Base-by-base conservation (phyloP, 2,113 vertebrate species). In the Dipodomys merriami region DNA sequence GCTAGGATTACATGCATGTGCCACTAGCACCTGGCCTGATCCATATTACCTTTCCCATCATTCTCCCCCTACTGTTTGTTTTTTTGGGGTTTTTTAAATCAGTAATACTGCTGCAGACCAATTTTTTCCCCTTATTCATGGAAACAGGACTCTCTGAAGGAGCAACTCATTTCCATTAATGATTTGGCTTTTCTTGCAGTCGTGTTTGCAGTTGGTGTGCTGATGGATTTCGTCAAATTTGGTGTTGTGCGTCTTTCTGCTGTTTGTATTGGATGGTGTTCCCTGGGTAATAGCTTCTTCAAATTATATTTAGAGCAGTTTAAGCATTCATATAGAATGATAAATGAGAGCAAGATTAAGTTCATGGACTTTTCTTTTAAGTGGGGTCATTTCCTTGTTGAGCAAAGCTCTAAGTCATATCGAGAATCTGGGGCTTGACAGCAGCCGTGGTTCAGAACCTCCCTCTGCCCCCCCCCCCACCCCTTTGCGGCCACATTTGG, bases 301-400 rank as follows among this genome's bases (percentile, higher is more conserved):
- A 60, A 81, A 68, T 25, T 84, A 71, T 84, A 76, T 80, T 94
- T 94, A 90, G 77, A 95, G 25, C 93, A 89, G 76, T 93, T 95
- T 90, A 7, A 60, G 77, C 83, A 74, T 60, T 81, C 71, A 35
- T 12, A 95, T 84, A 65, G 93, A 78, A 91, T 57, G 53, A 57
- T 57, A 88, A 91, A 65, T 90, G 78, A 67, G 35, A 88, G 25
- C 0, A 18, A 27, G 11, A 57, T 53, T 57, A 65, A 74, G 60
- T 91, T 65, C 0, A 1, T 13, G 33, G 44, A 22, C 15, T 16
- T 88, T 84, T 53, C 83, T 46, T 39, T 18, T 39, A 19, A 53
- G 12, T 23, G 71, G 65, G 33, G 12, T 78, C 46, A 80, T 64
- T 39, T 79, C 49, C 11, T 86, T 79, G 35, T n/a, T 86, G 35